These are phyloP conservation scores for Sylvilagus bachmani DNA, from an alignment of 2,113 vertebrate species.

Conservation along the genomic window DNA sequence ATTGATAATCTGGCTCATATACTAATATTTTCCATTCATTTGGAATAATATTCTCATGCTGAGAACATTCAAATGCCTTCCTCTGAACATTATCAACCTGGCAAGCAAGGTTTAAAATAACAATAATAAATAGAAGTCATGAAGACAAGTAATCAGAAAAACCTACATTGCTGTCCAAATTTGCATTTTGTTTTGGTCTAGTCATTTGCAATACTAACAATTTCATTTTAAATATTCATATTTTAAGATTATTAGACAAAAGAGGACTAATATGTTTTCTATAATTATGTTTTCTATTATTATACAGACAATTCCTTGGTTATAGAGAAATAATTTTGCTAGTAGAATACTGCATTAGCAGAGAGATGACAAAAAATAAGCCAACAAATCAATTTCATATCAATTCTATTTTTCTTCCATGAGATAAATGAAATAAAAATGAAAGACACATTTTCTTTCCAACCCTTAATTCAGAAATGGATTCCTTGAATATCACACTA, in stretches of 20 bases:
- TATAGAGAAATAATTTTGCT: background rate
- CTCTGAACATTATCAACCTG: slow-evolving; percentile 40
- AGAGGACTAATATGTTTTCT: background rate
- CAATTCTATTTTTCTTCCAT: background rate
- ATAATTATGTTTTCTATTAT: slow-evolving; percentile 38
- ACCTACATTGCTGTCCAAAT: background rate
- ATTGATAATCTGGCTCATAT: background rate
- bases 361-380: slow-evolving; percentile 8
- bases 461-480: background rate
- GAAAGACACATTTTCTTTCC: background rate
- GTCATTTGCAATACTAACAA: background rate
- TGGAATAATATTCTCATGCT: background rate
- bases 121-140: slow-evolving; percentile 14
- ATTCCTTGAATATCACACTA: background rate
- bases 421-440: slow-evolving; percentile 13
- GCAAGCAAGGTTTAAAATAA: slow-evolving; percentile 37
- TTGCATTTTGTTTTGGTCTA: background rate
- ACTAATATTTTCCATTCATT: background rate
- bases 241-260: slow-evolving; percentile 54
- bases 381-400: background rate
- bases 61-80: slow-evolving; percentile 25
- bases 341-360: background rate
- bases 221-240: slow-evolving; percentile 27
- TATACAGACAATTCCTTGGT: background rate
- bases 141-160: slow-evolving; percentile 19